Evolutionary conservation across 2,113 vertebrate genomes (phyloP).

Genomic region (Microcebus ravelobensis): DNA sequence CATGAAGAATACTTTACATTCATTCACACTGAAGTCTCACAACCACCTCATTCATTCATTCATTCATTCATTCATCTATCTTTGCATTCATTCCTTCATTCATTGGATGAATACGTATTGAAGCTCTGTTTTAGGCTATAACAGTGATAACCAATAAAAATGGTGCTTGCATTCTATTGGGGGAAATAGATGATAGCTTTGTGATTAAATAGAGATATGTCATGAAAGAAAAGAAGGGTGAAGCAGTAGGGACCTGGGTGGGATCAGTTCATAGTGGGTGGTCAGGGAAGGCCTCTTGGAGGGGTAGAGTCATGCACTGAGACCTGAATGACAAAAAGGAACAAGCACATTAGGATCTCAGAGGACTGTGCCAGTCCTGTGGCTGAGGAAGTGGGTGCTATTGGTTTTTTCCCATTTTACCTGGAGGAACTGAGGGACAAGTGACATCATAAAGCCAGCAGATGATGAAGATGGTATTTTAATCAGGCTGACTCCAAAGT

Average conservation of each 20-base stretch:
- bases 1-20: not conserved
- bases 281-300: not conserved
- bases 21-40: not conserved
- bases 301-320: not conserved
- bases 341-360: not conserved
- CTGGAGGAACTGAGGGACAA: not conserved
- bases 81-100: not conserved
- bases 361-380: not conserved
- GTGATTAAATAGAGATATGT: constrained; percentile 34
- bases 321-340: not conserved
- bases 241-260: not conserved
- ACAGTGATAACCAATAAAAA: not conserved
- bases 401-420: constrained; percentile 21
- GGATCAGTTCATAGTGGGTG: not conserved
- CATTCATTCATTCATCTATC: not conserved
- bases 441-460: not conserved
- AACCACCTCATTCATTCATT: not conserved
- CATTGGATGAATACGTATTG: not conserved
- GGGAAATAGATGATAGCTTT: not conserved
- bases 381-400: not conserved
- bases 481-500: not conserved
- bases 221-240: not conserved
- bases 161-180: not conserved
- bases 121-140: not conserved
- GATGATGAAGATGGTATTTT: not conserved